Base-by-base conservation (phyloP, 2,888 invertebrate species). In the Galeopsomyia nigrocyanea region DNA sequence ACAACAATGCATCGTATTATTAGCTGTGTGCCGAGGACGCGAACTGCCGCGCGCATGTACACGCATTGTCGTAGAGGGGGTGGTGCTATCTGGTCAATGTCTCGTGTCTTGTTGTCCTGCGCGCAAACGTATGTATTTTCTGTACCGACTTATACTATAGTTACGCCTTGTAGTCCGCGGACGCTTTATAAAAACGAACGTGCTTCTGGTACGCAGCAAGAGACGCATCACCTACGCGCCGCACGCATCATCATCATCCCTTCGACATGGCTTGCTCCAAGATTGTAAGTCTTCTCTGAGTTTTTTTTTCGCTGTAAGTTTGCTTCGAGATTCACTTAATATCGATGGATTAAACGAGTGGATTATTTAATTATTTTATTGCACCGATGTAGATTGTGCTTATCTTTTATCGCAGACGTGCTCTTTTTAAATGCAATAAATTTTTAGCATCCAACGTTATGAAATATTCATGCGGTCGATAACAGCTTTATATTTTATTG, bases 241-340 rank as follows among this genome's bases (percentile, higher is more conserved):
- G 39, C 21, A 39, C n/a, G 46, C 55, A 14, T 5, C 31, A 50
- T 5, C 31, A 50, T 70, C 73, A 68, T 76, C 76, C 68, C 39
- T 39, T 57, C 78, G 80, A 76, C 56, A 83, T 83, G 83, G 82
- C 82, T 75, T 78, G 68, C 69, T 73, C 79, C n/a, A 83, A 81
- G 75, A 75, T 82, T 63, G 83, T 83, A 71, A 83, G 83, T 80
- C 61, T 49, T 6, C 5, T 10, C 5, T 46, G 31, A n/a, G 1
- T 13, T 9, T 3, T 62, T n/a, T 16, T 3, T 58, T 50, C 19
- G 7, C 22, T 61, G 39, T 10, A 5, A 3, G 5, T 13, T 39
- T 39, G 39, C 13, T 39, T 39, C 10, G 13, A 10, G 1, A 39
- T 39, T 39, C 39, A 13, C 10, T 39, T 39, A 3, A 39, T 39